A percentile compares a stretch with the other conserved stretches of the same genome.
These are phyloP conservation scores for Zhuqinia jingwanae DNA, from an alignment of 2,888 invertebrate genomes.

Conservation along the genomic window DNA sequence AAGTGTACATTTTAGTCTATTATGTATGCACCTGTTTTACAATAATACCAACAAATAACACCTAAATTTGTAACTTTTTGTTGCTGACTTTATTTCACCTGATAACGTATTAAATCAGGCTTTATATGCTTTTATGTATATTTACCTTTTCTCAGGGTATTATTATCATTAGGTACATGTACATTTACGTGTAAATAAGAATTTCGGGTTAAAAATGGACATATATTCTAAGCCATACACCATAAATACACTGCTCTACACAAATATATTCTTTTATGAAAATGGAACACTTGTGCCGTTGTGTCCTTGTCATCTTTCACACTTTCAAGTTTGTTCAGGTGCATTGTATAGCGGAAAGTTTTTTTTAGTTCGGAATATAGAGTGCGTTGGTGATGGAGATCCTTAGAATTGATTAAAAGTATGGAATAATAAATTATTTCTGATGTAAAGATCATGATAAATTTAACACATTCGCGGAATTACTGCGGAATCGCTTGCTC, in stretches of 20 bases:
- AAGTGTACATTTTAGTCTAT: background rate
- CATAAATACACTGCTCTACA: background rate
- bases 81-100: too few relatives aligned
- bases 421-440: conserved; percentile 14
- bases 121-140: background rate
- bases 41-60: too few relatives aligned
- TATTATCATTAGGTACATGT: background rate
- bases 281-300: conserved; percentile 50
- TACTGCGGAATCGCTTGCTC: conserved; percentile 48
- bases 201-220: background rate
- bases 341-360: conserved; percentile 19
- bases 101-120: background rate
- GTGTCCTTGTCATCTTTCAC: conserved; percentile 22
- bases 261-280: background rate
- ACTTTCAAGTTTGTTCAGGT: conserved; percentile 60
- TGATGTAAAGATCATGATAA: conserved; percentile 44
- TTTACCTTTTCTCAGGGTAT: background rate
- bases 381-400: conserved; percentile 49
- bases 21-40: background rate
- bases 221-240: background rate
- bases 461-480: conserved; percentile 44
- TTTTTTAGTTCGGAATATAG: background rate
- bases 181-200: background rate
- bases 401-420: conserved; percentile 55
- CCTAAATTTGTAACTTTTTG: too few relatives aligned